A percentile compares a stretch with the other conserved stretches of the same genome.
Evolutionary conservation across 2,888 invertebrate species (phyloP).

Genomic region (Lithophane leautieri): DNA sequence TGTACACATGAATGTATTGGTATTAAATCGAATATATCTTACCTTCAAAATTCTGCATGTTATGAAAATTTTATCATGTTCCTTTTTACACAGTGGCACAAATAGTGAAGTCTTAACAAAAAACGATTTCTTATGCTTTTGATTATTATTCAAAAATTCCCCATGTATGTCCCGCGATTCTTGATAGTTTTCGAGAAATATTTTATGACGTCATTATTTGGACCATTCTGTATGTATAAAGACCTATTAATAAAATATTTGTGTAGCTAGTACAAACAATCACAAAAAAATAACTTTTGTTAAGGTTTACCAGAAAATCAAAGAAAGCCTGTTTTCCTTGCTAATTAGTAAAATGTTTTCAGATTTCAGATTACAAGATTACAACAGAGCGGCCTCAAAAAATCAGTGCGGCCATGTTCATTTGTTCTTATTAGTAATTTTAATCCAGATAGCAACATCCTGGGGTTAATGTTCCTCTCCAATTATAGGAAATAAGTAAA

Average conservation of each 20-base stretch:
- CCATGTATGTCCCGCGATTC: too few species aligned
- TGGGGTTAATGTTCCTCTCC: constrained; percentile 68
- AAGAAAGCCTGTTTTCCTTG: constrained; percentile 53
- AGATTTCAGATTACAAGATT: constrained; percentile 90
- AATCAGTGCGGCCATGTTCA: constrained; percentile 73
- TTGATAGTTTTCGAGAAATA: too few species aligned
- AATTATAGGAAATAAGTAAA: constrained; percentile 64
- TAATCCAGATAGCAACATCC: constrained; percentile 71
- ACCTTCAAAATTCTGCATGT: not conserved
- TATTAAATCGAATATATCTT: not conserved
- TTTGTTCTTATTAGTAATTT: constrained; percentile 79
- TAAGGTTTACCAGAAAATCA: constrained; percentile 5
- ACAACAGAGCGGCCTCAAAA: constrained; percentile 80
- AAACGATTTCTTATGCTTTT: too few species aligned
- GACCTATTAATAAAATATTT: not conserved
- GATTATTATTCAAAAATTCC: too few species aligned
- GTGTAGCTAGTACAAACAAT: not conserved
- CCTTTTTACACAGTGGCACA: too few species aligned
- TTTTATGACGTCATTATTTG: too few species aligned
- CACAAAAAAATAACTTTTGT: constrained; percentile 3
- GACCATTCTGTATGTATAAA: not conserved
- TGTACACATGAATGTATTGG: not conserved
- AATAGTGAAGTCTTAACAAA: too few species aligned
- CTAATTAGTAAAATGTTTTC: constrained; percentile 80
- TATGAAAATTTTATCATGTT: not conserved